Evolutionary conservation across 2,888 invertebrate genomes (phyloP), one percentile per base, ranked within the genome.

Genomic region (Leptinotarsa tumamoca): DNA sequence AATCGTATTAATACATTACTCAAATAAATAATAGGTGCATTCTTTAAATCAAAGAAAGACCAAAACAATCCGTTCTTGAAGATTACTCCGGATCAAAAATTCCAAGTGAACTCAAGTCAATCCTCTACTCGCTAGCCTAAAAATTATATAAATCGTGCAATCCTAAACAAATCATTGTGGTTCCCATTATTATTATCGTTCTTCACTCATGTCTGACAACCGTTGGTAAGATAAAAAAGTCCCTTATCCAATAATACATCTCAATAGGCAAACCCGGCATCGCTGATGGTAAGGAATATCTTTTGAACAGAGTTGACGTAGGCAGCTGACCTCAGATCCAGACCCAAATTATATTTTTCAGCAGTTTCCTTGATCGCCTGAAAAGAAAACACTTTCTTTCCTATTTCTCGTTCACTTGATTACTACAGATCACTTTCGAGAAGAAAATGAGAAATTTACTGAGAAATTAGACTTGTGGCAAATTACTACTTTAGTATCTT

Each of bases 261-360:
- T 68, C 52, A 81, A 71, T 78, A 81, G 7, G 80, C 80, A 54
- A 81, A 81, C 58, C 99, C 98, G 81, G 98, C 97, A 87, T 97
- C 96, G 81, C 95, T 94, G 89, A 98, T 95, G 23, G 98, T 97
- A 78, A 94, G 94, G 91, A 98, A 98, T 87, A 99, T 98, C 89
- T 99, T 99, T 88, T 96, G 96, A 82, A 99, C 95, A 66, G 98
- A 95, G 89, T 96, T 97, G 71, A 96, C 95, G 88, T 98, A 99
- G 56, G 98, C 98, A 51, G 99, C 99, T 74, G 98, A 96, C 88
- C 99, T 93, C 83, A 99, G 91, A 90, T 99, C 99, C 81, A 81
- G 81, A 75, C 98, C 98, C 75, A 99, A 91, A 88, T 97, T 94
- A 91, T 96, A 98, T 88, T 95, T 95, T 91, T 95, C 92, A 54